phyloP scores from a whole-genome alignment of 1,140 invertebrate genomes.

The Drosophila eugracilis region DNA sequence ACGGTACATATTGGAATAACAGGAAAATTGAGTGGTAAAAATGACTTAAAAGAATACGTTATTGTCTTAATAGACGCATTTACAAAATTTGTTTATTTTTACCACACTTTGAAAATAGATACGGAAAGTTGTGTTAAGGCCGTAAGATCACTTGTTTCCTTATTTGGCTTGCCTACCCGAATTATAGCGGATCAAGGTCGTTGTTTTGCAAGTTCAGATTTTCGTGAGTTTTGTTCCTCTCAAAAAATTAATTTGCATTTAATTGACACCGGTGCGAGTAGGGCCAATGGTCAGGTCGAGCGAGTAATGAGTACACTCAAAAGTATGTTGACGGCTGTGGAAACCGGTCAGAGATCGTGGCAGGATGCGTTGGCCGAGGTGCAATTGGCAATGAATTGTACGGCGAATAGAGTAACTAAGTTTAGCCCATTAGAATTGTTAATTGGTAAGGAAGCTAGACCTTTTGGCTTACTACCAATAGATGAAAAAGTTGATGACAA shows the following conservation, averaged over 20 bases:
- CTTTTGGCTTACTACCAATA: too few relatives aligned
- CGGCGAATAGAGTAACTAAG: neutral
- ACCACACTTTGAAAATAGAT: slow-evolving; percentile 12
- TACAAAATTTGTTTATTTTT: slow-evolving; percentile 12
- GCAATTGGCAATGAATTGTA: neutral
- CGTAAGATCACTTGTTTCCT: neutral
- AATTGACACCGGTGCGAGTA: neutral
- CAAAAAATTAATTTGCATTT: slow-evolving; percentile 10
- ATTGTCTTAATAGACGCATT: slow-evolving; percentile 8
- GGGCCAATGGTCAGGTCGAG: neutral
- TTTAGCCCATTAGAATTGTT: neutral
- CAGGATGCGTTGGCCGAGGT: neutral
- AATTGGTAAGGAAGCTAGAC: neutral
- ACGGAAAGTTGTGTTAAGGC: neutral
- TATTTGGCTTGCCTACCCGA: slow-evolving; percentile 5
- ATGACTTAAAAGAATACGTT: slow-evolving; percentile 4
- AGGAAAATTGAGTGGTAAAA: slow-evolving; percentile 9
- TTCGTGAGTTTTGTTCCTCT: slow-evolving; percentile 6
- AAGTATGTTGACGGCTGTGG: neutral
- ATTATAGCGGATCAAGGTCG: slow-evolving; percentile 16
- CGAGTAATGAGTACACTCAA: neutral
- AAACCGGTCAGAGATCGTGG: neutral
- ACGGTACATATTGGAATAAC: slow-evolving; percentile 8
- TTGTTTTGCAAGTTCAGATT: slow-evolving; percentile 1
- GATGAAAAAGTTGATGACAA: too few relatives aligned